Evolutionary conservation across 2,888 invertebrate species (phyloP).

Genomic region (Candidula unifasciata): DNA sequence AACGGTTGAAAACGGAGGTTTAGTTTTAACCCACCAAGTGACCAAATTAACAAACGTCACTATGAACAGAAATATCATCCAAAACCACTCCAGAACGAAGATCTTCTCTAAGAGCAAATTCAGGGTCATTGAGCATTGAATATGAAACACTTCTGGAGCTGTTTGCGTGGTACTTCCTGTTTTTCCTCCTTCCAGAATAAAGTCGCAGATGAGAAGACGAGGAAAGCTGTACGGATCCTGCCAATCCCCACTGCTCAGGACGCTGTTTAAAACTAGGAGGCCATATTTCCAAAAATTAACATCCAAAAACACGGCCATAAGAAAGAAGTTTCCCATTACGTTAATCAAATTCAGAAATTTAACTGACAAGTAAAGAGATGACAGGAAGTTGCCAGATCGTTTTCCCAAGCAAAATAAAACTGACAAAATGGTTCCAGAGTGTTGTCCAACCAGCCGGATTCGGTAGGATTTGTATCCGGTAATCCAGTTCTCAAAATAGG

Average conservation of each 20-base stretch:
- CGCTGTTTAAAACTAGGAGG: conserved; percentile 34
- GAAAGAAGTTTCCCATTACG: conserved; percentile 44
- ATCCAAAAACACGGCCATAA: conserved; percentile 48
- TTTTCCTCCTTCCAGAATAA: conserved; percentile 42
- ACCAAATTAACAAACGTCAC: conserved; percentile 41
- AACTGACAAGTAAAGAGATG: conserved; percentile 44
- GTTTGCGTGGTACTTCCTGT: not conserved
- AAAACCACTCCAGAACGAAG: conserved; percentile 52
- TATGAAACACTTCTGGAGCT: conserved; percentile 4
- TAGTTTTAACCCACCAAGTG: conserved; percentile 41
- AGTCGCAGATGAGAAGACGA: conserved; percentile 50
- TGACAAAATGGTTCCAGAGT: conserved; percentile 32
- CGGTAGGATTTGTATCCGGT: conserved; percentile 44
- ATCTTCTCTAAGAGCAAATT: conserved; percentile 51
- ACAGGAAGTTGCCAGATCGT: conserved; percentile 49
- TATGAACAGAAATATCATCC: conserved; percentile 43
- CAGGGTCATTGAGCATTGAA: conserved; percentile 49
- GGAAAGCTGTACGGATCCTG: conserved; percentile 52
- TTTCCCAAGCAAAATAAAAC: conserved; percentile 48
- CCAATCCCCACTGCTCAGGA: conserved; percentile 51
- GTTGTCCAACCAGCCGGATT: conserved; percentile 23
- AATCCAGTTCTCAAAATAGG: conserved; percentile 51
- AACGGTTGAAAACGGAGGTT: conserved; percentile 41
- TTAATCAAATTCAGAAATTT: conserved; percentile 51
- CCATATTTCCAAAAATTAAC: conserved; percentile 52